Base-by-base conservation (phyloP, 2,888 invertebrate genomes). In the Eudiplozoon nipponicum region DNA sequence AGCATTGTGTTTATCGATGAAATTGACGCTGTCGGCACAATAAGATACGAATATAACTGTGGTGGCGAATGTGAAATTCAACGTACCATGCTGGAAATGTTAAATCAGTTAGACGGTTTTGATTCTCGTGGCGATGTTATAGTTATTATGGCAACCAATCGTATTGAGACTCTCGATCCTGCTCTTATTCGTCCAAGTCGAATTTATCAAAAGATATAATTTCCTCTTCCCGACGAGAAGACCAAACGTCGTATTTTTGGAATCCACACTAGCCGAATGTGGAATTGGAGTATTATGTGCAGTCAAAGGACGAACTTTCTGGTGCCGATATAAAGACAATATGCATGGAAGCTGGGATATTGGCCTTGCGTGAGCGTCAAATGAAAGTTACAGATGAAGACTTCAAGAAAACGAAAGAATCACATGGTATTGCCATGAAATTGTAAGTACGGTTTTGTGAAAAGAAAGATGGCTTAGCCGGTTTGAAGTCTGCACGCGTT, bases 351-450 rank as follows among this genome's bases (percentile, higher is more conserved):
- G 94, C 86, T 40, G 94, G 94, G 46, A 63, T 98, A 41, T 76
- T 98, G 73, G 94, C 94, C 3, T 62, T 94, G 37, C 66, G 94
- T 46, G 94, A 94, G 59, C 69, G 94, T 39, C 70, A 94, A 49
- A 98, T 98, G 94, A 90, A 86, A 61, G 94, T 94, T 22, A 90
- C 81, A 45, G 86, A 84, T 63, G 90, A 94, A 60, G 94, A 98
- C 61, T 94, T 98, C 59, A 77, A 78, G 59, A 90, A 94, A 59
- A 84, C 90, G 0, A 94, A 94, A 61, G 94, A 98, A 58, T 90
- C 81, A n/a, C n/a, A n/a, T n/a, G n/a, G n/a, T n/a, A n/a, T n/a
- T n/a, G n/a, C n/a, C n/a, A n/a, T n/a, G n/a, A n/a, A n/a, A n/a
- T n/a, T n/a, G n/a, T n/a, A n/a, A n/a, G n/a, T n/a, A n/a, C n/a